Conservation (phyloP, 2,888 invertebrate genomes). For the Phymatocera aterrima region DNA sequence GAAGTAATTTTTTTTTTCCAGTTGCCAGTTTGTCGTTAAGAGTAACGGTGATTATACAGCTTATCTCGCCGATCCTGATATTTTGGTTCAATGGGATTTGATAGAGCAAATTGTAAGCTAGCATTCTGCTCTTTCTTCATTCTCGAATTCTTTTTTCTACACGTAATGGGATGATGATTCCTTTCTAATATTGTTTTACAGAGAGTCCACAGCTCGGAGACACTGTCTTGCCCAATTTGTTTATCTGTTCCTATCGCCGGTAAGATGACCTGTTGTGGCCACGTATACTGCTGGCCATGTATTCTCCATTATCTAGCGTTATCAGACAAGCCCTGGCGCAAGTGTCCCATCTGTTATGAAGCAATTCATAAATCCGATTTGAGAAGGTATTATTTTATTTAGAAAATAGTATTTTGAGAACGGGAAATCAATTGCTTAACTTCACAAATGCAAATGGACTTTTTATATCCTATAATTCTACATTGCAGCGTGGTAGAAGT, state of each 20-base stretch:
- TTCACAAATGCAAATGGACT: slow-evolving; percentile 41
- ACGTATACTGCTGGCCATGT: slow-evolving; percentile 97
- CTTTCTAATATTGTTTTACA: slow-evolving; percentile 67
- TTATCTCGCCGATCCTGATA: slow-evolving; percentile 90
- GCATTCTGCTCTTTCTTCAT: slow-evolving; percentile 73
- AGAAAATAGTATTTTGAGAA: slow-evolving; percentile 62
- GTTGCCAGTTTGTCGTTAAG: slow-evolving; percentile 97
- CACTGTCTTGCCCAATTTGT: slow-evolving; percentile 93
- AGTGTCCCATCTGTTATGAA: slow-evolving; percentile 96
- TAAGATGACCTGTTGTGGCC: slow-evolving; percentile 95
- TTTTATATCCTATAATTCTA: slow-evolving; percentile 24
- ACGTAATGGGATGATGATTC: slow-evolving; percentile 7
- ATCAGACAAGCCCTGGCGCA: slow-evolving; percentile 88
- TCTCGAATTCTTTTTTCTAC: slow-evolving; percentile 54
- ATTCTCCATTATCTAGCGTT: slow-evolving; percentile 93
- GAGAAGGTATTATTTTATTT: slow-evolving; percentile 80
- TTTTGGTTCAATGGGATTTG: slow-evolving; percentile 92
- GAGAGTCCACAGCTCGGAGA: slow-evolving; percentile 82
- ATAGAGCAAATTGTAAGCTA: slow-evolving; percentile 93
- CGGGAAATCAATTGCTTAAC: slow-evolving; percentile 1
- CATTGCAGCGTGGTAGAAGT: slow-evolving; percentile 78
- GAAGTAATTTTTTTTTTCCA: slow-evolving; percentile 70
- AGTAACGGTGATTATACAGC: slow-evolving; percentile 87
- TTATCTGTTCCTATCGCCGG: slow-evolving; percentile 90
- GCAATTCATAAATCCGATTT: slow-evolving; percentile 87